Percentiles rank a stretch among this genome's conserved stretches.
phyloP scores from a whole-genome alignment of 1,140 invertebrate species.

The Sesamia nonagrioides region DNA sequence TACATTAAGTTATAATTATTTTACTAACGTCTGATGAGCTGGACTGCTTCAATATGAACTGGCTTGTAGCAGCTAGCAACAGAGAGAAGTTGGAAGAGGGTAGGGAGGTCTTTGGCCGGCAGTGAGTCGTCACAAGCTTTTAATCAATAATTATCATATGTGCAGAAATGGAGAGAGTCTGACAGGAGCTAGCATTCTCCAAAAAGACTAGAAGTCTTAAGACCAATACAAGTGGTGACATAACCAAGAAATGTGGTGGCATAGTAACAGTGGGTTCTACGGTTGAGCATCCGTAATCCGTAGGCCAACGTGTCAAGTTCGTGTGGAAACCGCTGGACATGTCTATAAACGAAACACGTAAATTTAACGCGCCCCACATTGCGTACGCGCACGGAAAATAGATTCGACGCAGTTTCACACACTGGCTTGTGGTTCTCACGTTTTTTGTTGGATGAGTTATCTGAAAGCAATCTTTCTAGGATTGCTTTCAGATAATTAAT shows the following conservation, averaged over 20 bases:
- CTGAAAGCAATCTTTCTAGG: no score
- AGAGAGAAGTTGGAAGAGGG: no score
- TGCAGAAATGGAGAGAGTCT: no score
- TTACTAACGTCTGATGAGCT: no score
- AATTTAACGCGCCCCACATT: conserved; percentile 45
- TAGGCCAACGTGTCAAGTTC: conserved; percentile 57
- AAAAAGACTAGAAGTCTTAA: not conserved
- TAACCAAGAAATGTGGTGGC: not conserved
- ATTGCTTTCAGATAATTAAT: no score
- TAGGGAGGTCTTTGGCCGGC: no score
- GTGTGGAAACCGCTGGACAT: conserved; percentile 42
- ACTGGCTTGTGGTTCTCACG: conserved; percentile 15
- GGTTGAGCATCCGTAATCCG: conserved; percentile 2
- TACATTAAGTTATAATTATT: no score
- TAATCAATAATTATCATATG: no score
- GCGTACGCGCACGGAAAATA: conserved; percentile 45
- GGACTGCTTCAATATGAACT: no score
- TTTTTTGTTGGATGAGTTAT: not conserved
- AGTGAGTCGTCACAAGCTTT: no score
- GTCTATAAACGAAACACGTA: conserved; percentile 49
- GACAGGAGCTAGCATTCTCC: not conserved
- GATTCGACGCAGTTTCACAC: conserved; percentile 42
- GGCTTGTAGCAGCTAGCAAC: no score
- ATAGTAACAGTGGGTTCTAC: not conserved
- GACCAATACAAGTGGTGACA: not conserved